These are phyloP conservation scores for Tricholauxania praeusta DNA, from an alignment of 2,888 invertebrate genomes.

Conservation along the genomic window DNA sequence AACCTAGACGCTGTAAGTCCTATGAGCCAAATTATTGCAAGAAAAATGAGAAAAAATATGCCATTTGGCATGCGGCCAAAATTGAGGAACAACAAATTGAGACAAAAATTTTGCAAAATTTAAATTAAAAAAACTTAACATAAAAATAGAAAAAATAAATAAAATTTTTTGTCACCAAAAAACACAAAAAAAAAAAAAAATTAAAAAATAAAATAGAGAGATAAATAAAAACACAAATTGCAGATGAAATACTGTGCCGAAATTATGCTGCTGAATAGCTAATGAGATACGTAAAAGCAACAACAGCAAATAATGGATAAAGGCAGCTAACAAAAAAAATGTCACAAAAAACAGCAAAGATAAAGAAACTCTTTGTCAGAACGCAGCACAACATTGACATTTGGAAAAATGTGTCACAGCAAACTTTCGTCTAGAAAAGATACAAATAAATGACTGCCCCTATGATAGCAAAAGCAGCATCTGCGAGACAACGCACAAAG, in stretches of 20 bases:
- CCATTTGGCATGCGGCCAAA: conserved; percentile 24
- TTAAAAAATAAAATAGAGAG: too few relatives aligned
- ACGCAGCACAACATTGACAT: not conserved
- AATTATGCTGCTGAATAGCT: conserved; percentile 23
- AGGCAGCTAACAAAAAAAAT: not conserved
- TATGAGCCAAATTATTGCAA: conserved; percentile 3
- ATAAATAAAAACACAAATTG: not conserved
- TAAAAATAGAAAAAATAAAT: not conserved
- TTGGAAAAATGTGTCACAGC: too few relatives aligned
- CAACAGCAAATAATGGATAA: not conserved
- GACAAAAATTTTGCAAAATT: conserved; percentile 7
- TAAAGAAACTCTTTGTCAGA: conserved; percentile 19
- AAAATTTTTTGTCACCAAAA: conserved; percentile 5
- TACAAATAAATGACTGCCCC: not conserved
- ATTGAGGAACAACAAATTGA: not conserved
- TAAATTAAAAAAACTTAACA: not conserved
- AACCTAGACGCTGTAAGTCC: not conserved
- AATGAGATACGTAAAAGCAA: not conserved
- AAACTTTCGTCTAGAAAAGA: not conserved
- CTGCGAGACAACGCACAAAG: too few relatives aligned
- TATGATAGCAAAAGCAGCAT: too few relatives aligned
- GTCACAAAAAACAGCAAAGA: conserved; percentile 11
- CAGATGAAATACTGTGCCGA: not conserved
- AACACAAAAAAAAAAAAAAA: not conserved
- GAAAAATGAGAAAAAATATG: not conserved